These are phyloP conservation scores for Channa maculata DNA, from an alignment of 2,113 vertebrate species.

Conservation along the genomic window DNA sequence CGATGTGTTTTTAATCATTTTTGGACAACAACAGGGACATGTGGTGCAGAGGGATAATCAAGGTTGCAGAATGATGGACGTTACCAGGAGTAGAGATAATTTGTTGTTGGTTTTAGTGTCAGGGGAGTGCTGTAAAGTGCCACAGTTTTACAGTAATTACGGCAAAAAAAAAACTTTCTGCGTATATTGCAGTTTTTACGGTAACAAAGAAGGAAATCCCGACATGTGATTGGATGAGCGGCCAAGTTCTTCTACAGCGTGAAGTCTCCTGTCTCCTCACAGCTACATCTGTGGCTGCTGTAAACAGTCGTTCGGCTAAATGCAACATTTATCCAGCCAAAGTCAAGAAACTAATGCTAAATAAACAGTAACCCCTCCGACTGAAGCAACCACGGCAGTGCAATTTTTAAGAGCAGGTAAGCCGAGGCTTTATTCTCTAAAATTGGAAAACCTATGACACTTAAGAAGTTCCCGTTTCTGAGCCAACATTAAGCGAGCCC, in stretches of 20 bases:
- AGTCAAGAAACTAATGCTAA: constrained; percentile 20
- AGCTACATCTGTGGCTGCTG: constrained; percentile 8
- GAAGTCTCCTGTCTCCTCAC: neutral
- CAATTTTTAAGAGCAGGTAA: constrained; percentile 53
- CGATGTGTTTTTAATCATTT: no score
- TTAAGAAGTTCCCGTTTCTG: constrained; percentile 42
- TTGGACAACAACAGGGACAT: no score
- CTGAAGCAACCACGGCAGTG: neutral
- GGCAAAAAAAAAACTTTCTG: neutral
- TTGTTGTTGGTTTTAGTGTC: no score
- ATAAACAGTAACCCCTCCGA: neutral
- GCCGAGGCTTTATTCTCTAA: neutral
- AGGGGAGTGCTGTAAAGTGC: no score
- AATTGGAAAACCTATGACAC: constrained; percentile 10
- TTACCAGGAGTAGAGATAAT: no score
- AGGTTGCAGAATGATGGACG: no score
- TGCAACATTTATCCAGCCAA: neutral
- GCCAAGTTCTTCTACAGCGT: neutral
- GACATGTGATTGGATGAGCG: constrained; percentile 67
- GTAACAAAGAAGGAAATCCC: constrained; percentile 47
- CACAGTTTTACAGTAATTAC: constrained; percentile 19
- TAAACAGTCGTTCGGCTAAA: neutral
- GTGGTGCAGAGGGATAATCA: no score
- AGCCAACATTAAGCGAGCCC: neutral
- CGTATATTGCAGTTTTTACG: constrained; percentile 39